Evolutionary conservation across 2,797 vertebrate genomes (phyloP).

Genomic region (Salmo trutta): DNA sequence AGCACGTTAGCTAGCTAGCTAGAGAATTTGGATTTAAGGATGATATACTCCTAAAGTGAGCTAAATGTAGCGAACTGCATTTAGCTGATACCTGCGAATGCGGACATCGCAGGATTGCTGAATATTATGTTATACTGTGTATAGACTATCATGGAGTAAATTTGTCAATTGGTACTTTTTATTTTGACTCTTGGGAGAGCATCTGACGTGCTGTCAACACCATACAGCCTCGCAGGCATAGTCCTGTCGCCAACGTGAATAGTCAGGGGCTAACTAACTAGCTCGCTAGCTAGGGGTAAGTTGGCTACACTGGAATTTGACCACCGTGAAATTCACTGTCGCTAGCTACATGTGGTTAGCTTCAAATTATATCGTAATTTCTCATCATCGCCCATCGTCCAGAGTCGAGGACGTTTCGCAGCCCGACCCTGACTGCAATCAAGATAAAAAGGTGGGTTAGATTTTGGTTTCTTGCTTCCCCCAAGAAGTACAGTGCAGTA

Average conservation of each 20-base stretch:
- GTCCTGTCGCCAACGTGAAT: slow-evolving; percentile 71
- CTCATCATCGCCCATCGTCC: slow-evolving; percentile 58
- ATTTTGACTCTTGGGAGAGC: slow-evolving; percentile 54
- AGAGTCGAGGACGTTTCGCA: slow-evolving; percentile 69
- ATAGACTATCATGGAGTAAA: slow-evolving; percentile 25
- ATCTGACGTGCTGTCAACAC: slow-evolving; percentile 64
- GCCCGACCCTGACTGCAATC: slow-evolving; percentile 59
- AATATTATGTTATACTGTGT: slow-evolving; percentile 21
- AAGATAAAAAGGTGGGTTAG: slow-evolving; percentile 65
- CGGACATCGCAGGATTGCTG: slow-evolving; percentile 33
- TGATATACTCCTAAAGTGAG: slow-evolving; percentile 29
- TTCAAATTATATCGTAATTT: slow-evolving; percentile 71
- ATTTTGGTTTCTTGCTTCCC: slow-evolving; percentile 22
- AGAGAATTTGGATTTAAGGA: slow-evolving; percentile 29
- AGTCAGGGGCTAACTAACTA: slow-evolving; percentile 32
- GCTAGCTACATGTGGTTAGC: slow-evolving; percentile 67
- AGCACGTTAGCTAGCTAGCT: slow-evolving; percentile 15
- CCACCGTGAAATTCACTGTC: slow-evolving; percentile 42
- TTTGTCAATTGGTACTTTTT: slow-evolving; percentile 41
- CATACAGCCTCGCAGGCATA: slow-evolving; percentile 42
- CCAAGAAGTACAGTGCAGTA: slow-evolving; percentile 36
- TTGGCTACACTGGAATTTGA: slow-evolving; percentile 55
- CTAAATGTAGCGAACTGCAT: slow-evolving; percentile 20
- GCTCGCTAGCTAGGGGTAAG: slow-evolving; percentile 44
- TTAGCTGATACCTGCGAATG: slow-evolving; percentile 37